A percentile compares a stretch with the other conserved stretches of the same genome.
Conservation (phyloP, 1,140 invertebrate genomes). For the Drosophila lacteicornis region DNA sequence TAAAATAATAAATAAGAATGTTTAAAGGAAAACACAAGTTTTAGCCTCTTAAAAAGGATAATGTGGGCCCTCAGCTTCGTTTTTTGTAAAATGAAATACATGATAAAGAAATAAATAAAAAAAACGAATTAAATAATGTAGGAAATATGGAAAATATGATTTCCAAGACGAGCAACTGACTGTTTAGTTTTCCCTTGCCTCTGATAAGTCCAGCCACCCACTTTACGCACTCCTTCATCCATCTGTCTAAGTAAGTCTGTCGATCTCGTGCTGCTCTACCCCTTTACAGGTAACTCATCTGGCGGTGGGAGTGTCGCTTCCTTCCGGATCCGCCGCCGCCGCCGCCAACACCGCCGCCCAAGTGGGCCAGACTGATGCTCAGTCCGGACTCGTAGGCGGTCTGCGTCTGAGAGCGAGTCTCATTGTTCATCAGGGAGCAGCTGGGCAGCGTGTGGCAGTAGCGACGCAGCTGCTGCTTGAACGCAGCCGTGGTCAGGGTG, state of each 20-base stretch:
- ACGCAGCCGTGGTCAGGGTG: conserved; percentile 88
- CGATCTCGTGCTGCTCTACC: conserved; percentile 21
- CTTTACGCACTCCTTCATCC: not conserved
- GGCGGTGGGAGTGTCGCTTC: conserved; percentile 64
- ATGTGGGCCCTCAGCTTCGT: no score
- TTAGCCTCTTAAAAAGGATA: no score
- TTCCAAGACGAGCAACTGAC: no score
- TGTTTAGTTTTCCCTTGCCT: no score
- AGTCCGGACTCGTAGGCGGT: conserved; percentile 77
- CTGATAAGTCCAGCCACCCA: not conserved
- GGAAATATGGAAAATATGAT: no score
- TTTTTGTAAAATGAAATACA: no score
- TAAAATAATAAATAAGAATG: no score
- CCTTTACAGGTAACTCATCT: conserved; percentile 70
- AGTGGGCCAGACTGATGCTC: conserved; percentile 74
- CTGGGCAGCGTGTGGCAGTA: conserved; percentile 76
- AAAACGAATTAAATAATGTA: no score
- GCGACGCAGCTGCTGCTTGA: conserved; percentile 86
- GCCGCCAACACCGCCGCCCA: conserved; percentile 46
- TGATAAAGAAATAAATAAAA: no score
- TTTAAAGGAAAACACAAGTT: no score
- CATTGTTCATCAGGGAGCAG: conserved; percentile 73
- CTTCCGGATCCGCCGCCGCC: conserved; percentile 51
- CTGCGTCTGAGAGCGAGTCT: conserved; percentile 77
- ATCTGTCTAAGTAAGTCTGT: conserved; percentile 33